A percentile compares a stretch with the other conserved stretches of the same genome.
These are phyloP conservation scores for Gadopsis bispinosus DNA, from an alignment of 2,797 vertebrate genomes.

Conservation along the genomic window DNA sequence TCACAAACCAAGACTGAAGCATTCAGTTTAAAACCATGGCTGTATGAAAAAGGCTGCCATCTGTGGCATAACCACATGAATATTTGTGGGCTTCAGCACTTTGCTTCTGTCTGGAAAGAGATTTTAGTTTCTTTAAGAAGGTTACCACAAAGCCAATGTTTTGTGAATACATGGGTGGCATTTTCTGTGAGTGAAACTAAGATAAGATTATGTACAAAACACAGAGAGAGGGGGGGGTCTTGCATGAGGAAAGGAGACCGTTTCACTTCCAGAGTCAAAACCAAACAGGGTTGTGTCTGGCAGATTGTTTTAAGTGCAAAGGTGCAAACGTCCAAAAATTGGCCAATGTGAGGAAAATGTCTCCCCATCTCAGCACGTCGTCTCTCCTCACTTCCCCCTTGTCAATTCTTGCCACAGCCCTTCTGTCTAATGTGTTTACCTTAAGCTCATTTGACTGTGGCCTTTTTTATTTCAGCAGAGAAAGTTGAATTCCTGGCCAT, in stretches of 20 bases:
- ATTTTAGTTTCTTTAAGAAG: conserved; percentile 60
- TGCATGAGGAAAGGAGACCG: conserved; percentile 70
- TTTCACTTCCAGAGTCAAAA: conserved; percentile 71
- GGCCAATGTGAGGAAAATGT: conserved; percentile 72
- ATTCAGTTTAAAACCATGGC: conserved; percentile 48
- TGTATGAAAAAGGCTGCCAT: conserved; percentile 66
- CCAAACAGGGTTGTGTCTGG: conserved; percentile 65
- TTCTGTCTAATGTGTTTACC: conserved; percentile 74
- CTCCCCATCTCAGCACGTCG: conserved; percentile 63
- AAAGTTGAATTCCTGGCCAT: conserved; percentile 64
- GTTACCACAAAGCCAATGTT: conserved; percentile 58
- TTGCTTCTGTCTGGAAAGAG: conserved; percentile 73
- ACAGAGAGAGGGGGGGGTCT: conserved; percentile 38
- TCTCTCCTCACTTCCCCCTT: conserved; percentile 49
- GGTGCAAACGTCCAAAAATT: conserved; percentile 75
- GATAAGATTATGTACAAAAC: conserved; percentile 53
- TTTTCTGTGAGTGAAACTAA: conserved; percentile 55
- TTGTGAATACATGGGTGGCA: conserved; percentile 64
- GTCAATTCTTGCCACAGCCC: conserved; percentile 62
- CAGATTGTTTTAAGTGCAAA: conserved; percentile 79
- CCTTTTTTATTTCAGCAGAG: conserved; percentile 60
- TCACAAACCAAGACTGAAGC: conserved; percentile 57
- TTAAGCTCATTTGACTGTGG: conserved; percentile 70
- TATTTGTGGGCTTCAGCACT: conserved; percentile 77
- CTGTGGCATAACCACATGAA: conserved; percentile 73